Evolutionary conservation across 1,140 invertebrate genomes (phyloP).

Genomic region (Drosophila kanapiae): DNA sequence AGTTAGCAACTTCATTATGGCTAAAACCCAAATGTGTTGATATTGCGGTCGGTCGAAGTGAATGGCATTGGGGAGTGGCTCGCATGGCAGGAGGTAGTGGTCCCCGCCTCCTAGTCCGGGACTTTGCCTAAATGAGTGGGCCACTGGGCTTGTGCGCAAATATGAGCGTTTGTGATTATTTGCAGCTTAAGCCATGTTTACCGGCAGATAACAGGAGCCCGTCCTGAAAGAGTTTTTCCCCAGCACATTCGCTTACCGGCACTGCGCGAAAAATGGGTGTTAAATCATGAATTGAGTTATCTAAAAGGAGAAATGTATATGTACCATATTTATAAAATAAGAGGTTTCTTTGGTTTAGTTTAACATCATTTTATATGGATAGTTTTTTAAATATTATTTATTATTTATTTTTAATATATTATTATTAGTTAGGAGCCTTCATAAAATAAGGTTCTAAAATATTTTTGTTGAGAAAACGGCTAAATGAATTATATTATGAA

Average conservation of each 20-base stretch:
- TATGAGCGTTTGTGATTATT: constrained; percentile 73
- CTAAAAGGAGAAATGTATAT: neutral
- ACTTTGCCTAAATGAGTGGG: constrained; percentile 65
- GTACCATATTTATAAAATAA: too few species aligned
- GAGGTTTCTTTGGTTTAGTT: too few species aligned
- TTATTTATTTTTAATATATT: too few species aligned
- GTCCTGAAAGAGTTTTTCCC: constrained; percentile 47
- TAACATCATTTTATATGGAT: too few species aligned
- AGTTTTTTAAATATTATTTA: too few species aligned
- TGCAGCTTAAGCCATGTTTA: constrained; percentile 65
- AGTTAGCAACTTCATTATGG: constrained; percentile 83
- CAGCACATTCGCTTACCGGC: neutral
- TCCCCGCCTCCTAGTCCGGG: constrained; percentile 11
- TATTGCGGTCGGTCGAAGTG: constrained; percentile 67
- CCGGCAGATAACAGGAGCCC: constrained; percentile 42
- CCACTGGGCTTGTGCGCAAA: constrained; percentile 66
- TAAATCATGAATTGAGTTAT: too few species aligned
- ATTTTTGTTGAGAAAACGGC: too few species aligned
- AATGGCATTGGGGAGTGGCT: constrained; percentile 37
- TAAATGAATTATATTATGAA: too few species aligned
- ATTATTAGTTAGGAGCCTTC: too few species aligned
- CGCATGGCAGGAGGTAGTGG: neutral
- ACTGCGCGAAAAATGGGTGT: neutral
- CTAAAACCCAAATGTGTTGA: constrained; percentile 83
- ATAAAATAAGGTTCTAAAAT: too few species aligned